Conservation (phyloP, 1,140 invertebrate genomes). For the Drosophila biarmipes region DNA sequence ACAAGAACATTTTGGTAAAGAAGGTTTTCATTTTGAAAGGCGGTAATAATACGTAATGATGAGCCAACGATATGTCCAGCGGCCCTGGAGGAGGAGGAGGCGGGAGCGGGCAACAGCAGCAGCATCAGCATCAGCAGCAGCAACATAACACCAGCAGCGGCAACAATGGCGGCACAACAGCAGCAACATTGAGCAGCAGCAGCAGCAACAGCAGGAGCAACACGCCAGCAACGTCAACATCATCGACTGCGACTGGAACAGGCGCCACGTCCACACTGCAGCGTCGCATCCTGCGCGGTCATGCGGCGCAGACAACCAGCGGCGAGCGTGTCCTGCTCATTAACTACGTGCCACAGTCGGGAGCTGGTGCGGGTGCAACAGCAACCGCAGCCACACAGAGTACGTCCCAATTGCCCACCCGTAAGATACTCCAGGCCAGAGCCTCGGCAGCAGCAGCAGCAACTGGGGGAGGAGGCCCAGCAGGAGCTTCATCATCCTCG, state of each 20-base stretch:
- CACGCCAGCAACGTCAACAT: constrained; percentile 50
- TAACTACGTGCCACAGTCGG: constrained; percentile 75
- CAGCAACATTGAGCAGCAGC: constrained; percentile 46
- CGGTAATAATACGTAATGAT: constrained; percentile 85
- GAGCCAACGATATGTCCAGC: constrained; percentile 84
- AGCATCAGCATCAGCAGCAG: constrained; percentile 41
- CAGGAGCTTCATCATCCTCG: constrained; percentile 18
- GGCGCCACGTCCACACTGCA: constrained; percentile 51
- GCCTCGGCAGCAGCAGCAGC: constrained; percentile 62
- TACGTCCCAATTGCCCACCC: constrained; percentile 72
- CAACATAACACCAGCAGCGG: constrained; percentile 42
- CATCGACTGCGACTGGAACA: constrained; percentile 28
- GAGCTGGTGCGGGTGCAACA: constrained; percentile 46
- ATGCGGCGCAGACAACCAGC: constrained; percentile 78
- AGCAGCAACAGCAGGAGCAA: constrained; percentile 49
- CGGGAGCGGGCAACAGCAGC: constrained; percentile 46
- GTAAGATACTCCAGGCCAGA: constrained; percentile 81
- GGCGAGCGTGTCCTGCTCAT: constrained; percentile 82
- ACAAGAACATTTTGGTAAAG: constrained; percentile 85
- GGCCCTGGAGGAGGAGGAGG: constrained; percentile 78
- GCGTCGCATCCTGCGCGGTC: constrained; percentile 73
- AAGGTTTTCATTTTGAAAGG: constrained; percentile 85
- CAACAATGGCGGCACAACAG: constrained; percentile 40
- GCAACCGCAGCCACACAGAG: constrained; percentile 29
- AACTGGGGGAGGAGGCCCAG: constrained; percentile 22